Percentiles rank a stretch among this genome's conserved stretches.
Evolutionary conservation across 1,140 invertebrate genomes (phyloP).

Genomic region (Sminthurinus signatus): DNA sequence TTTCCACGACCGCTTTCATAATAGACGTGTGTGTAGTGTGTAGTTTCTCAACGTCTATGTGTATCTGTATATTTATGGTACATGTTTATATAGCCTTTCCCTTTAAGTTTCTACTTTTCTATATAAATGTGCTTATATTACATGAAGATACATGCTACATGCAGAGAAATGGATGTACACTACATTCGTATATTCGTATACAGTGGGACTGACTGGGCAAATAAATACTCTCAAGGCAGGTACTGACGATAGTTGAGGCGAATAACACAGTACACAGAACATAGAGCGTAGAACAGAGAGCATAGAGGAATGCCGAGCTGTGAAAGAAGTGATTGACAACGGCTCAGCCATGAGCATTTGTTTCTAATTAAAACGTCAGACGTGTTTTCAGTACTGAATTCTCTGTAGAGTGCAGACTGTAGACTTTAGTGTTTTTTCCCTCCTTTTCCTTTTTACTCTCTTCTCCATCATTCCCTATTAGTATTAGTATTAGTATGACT

Average conservation of each 20-base stretch:
- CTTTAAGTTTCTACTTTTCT: neutral
- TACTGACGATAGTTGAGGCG: slow-evolving; percentile 9
- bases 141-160: too few species aligned
- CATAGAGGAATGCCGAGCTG: slow-evolving; percentile 24
- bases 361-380: slow-evolving; percentile 43
- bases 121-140: too few species aligned
- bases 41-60: neutral
- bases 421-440: slow-evolving; percentile 22
- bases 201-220: neutral
- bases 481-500: too few species aligned
- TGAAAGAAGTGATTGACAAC: slow-evolving; percentile 40
- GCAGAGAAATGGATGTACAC: neutral
- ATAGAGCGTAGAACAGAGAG: neutral
- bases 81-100: neutral
- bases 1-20: slow-evolving; percentile 27
- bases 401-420: slow-evolving; percentile 25
- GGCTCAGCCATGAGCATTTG: slow-evolving; percentile 38
- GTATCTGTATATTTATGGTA: neutral
- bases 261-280: neutral
- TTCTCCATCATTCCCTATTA: neutral
- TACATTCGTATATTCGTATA: neutral
- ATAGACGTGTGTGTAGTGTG: slow-evolving; percentile 18
- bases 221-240: slow-evolving; percentile 17
- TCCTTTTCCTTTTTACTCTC: neutral
- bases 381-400: slow-evolving; percentile 36